These are phyloP conservation scores for Molossus molossus DNA, from an alignment of 2,797 vertebrate genomes.

Conservation along the genomic window DNA sequence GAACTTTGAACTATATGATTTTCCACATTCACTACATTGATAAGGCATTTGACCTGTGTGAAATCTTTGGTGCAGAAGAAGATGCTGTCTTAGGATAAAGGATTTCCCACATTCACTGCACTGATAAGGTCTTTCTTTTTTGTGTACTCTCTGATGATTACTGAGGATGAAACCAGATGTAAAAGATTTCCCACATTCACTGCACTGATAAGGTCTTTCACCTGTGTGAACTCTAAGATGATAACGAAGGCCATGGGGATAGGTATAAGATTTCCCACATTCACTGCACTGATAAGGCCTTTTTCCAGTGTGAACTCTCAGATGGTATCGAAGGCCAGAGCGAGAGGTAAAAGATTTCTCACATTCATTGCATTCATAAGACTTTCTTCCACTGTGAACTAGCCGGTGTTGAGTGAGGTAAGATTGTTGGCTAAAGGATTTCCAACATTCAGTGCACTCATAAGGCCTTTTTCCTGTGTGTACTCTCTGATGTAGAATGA, in stretches of 20 bases:
- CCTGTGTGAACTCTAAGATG: conserved; percentile 78
- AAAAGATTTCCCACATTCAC: conserved; percentile 79
- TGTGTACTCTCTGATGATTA: not conserved
- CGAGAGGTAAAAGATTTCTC: conserved; percentile 7
- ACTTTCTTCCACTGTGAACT: conserved; percentile 54
- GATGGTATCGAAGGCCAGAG: conserved; percentile 63
- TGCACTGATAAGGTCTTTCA: conserved; percentile 75
- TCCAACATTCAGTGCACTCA: conserved; percentile 11
- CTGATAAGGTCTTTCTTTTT: not conserved
- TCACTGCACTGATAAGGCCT: conserved; percentile 66
- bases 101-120: conserved; percentile 9
- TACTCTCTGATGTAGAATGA: conserved; percentile 55
- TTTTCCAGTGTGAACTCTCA: conserved; percentile 67
- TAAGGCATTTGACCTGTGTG: not conserved
- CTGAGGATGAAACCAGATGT: not conserved
- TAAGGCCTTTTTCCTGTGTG: conserved; percentile 70
- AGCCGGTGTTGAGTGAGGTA: not conserved
- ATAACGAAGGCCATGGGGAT: not conserved
- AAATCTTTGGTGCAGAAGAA: not conserved
- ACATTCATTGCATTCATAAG: conserved; percentile 43
- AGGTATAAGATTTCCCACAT: conserved; percentile 60
- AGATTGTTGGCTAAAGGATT: not conserved
- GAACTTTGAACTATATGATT: not conserved
- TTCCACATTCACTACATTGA: not conserved
- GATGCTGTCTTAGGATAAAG: not conserved